Base-by-base conservation (phyloP, 2,888 invertebrate genomes). In the Lamproptera curius region DNA sequence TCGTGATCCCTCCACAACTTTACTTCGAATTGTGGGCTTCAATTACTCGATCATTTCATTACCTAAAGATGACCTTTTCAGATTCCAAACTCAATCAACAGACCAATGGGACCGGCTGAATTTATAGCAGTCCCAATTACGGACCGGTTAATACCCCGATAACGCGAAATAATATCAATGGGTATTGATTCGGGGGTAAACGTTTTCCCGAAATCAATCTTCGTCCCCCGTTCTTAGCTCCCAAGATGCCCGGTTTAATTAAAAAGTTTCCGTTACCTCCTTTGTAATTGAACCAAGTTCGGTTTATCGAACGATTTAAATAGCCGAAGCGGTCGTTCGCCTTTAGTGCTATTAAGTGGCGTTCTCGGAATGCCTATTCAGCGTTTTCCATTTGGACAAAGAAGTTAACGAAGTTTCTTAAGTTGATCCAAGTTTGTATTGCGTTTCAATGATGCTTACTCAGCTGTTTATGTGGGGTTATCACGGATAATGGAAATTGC, bases 181-280 rank as follows among this genome's bases (percentile, higher is more conserved):
- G 28, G 28, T 28, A 6, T 6, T 6, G 28, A 10, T 35, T 42
- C 14, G 11, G 47, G 23, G 42, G 40, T 48, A 42, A 42, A 48
- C 26, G 42, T 38, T 48, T 38, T n/a, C 42, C 51, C 53, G 49
- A 50, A 60, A 63, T 60, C 58, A 57, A 62, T 59, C 58, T 60
- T 58, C 46, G 35, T 42, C 42, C 50, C 44, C 40, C 16, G 11
- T 20, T 11, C 13, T 46, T 44, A 50, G 53, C 54, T 57, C 43
- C 42, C 46, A 35, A 48, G 48, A 43, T 54, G 57, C 57, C 52
- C 28, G 56, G 45, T 62, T 62, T 63, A 62, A 62, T 63, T 61
- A 59, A 57, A 57, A 62, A 63, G 57, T 64, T 63, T 58, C 51
- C 48, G 47, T 43, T 57, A 50, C 50, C 48, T 46, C 53, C 58